phyloP scores from a whole-genome alignment of 2,113 vertebrate genomes.

The Eublepharis macularius region DNA sequence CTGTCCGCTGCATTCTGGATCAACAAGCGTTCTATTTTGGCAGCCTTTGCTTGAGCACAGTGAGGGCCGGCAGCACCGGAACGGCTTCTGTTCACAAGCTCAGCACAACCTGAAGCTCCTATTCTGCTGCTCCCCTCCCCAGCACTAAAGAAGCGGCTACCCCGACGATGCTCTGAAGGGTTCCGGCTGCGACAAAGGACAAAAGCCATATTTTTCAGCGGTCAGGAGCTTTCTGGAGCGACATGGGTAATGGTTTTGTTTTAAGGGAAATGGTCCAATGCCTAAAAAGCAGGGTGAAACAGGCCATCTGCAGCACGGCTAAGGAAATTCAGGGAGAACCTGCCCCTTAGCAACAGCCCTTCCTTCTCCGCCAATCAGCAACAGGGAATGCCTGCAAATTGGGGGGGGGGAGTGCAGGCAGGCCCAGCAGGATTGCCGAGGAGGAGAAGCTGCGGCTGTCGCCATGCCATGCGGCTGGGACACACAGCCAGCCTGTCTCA shows the following conservation, averaged over 20 bases:
- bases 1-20: not conserved
- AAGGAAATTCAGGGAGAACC: slow-evolving; percentile 12
- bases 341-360: slow-evolving; percentile 50
- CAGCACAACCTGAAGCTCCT: not conserved
- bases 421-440: accelerated
- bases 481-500: not conserved
- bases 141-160: accelerated
- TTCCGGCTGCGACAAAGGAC: not conserved
- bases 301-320: not conserved
- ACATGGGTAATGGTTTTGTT: not conserved
- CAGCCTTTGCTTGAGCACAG: not conserved
- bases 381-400: not conserved
- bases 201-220: not conserved
- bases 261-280: slow-evolving; percentile 21
- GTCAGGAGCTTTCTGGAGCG: not conserved
- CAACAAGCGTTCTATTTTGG: not conserved
- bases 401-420: not conserved
- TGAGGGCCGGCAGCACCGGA: not conserved
- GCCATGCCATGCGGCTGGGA: not conserved
- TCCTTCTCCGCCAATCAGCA: slow-evolving; percentile 47
- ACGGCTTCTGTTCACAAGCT: not conserved
- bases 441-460: slow-evolving; percentile 3
- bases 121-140: not conserved
- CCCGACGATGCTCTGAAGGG: not conserved
- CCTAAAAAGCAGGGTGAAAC: not conserved